Conservation (phyloP, 2,113 vertebrate genomes). For the Pardalotus punctatus region DNA sequence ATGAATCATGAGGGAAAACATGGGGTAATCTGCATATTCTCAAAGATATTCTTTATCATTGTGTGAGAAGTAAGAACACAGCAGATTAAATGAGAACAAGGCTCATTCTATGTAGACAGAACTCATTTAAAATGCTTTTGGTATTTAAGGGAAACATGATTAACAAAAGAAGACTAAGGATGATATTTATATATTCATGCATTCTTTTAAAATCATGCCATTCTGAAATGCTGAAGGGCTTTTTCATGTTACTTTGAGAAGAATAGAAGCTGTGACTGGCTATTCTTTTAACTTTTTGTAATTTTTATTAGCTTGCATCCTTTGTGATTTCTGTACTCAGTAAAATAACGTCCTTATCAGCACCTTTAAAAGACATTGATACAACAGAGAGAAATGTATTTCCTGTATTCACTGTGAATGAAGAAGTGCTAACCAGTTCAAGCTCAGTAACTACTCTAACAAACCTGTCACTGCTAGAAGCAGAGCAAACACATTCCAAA, state of each 20-base stretch:
- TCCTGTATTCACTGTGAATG: not conserved
- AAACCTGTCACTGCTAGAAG: not conserved
- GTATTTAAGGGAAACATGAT: not conserved
- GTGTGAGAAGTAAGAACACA: not conserved
- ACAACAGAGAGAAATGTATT: not conserved
- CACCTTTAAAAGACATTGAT: slow-evolving; percentile 6
- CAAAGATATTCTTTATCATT: not conserved
- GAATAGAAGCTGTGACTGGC: not conserved
- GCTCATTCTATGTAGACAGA: not conserved
- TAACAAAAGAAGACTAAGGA: not conserved
- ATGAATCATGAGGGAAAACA: not conserved
- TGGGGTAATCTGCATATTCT: not conserved
- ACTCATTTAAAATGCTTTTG: not conserved
- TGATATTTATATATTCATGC: not conserved
- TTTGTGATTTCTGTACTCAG: not conserved
- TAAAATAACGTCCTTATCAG: slow-evolving; percentile 12
- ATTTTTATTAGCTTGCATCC: slow-evolving; percentile 11
- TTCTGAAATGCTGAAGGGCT: not conserved
- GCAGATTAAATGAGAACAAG: not conserved
- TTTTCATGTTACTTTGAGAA: not conserved
- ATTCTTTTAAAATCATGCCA: not conserved
- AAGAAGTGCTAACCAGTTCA: not conserved
- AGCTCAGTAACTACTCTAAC: not conserved
- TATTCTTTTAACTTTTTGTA: not conserved
- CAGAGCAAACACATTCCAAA: not conserved